A percentile compares a stretch with the other conserved stretches of the same genome.
phyloP scores from a whole-genome alignment of 2,888 invertebrate genomes.

The Tineola bisselliella region DNA sequence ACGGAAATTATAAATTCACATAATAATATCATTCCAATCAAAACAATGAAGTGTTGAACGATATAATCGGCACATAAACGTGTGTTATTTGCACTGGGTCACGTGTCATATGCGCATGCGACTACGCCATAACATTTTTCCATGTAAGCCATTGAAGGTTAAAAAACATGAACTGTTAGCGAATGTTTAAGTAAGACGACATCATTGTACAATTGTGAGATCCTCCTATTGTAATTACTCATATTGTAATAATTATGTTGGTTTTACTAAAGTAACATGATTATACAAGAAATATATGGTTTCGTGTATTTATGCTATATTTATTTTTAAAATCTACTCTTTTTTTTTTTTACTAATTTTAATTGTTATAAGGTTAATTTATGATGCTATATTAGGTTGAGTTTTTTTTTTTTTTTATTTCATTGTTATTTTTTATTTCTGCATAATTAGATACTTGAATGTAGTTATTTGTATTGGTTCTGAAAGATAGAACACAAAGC shows the following conservation, averaged over 20 bases:
- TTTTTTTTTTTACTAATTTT: too few species aligned
- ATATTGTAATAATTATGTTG: not conserved
- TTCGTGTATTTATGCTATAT: too few species aligned
- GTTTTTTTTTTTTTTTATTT: too few species aligned
- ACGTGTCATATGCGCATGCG: constrained; percentile 9
- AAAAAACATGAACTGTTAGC: constrained; percentile 7
- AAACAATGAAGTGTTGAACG: not conserved
- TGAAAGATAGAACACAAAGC: too few species aligned
- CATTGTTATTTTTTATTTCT: too few species aligned
- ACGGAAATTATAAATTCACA: not conserved
- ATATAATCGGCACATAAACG: constrained; percentile 1
- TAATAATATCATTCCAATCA: not conserved
- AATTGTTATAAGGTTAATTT: too few species aligned
- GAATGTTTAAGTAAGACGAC: constrained; percentile 4
- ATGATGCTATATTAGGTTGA: too few species aligned
- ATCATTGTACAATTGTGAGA: not conserved
- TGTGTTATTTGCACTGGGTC: not conserved
- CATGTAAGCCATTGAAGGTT: constrained; percentile 10
- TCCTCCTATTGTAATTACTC: constrained; percentile 1
- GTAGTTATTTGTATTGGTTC: too few species aligned
- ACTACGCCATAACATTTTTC: constrained; percentile 7
- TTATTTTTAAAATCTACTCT: too few species aligned
- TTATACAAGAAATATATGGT: too few species aligned
- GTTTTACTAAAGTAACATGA: too few species aligned
- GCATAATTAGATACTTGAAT: too few species aligned